Conservation (phyloP, 2,888 invertebrate genomes). For the Erebia epiphron region DNA sequence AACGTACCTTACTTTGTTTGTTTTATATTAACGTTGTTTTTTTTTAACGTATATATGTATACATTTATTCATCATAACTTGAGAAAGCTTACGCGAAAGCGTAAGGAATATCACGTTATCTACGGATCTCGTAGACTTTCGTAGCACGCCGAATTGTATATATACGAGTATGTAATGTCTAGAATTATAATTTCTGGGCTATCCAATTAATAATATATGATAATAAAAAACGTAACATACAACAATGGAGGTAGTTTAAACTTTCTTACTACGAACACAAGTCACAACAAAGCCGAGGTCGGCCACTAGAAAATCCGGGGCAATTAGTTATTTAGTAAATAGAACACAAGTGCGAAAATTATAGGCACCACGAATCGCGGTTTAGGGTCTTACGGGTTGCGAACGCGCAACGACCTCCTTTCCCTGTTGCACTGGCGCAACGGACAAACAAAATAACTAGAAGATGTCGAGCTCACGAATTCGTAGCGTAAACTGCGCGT, state of each 20-base stretch:
- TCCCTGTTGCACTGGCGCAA: constrained; percentile 80
- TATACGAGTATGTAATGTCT: neutral
- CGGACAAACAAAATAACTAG: constrained; percentile 78
- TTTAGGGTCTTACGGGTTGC: constrained; percentile 56
- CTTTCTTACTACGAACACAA: constrained; percentile 7
- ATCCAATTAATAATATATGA: neutral
- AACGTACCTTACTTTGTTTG: constrained; percentile 3
- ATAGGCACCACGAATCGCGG: constrained; percentile 60
- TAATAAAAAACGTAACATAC: neutral
- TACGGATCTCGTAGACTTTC: constrained; percentile 55
- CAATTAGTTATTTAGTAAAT: constrained; percentile 47
- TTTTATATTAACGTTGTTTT: neutral
- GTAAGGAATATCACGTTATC: constrained; percentile 29
- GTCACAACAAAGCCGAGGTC: constrained; percentile 19
- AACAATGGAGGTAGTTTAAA: constrained; percentile 23
- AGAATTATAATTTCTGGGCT: neutral
- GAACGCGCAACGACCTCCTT: constrained; percentile 78
- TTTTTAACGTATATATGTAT: neutral
- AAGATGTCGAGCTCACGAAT: constrained; percentile 73
- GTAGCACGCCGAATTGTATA: constrained; percentile 45
- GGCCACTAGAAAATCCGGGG: constrained; percentile 16
- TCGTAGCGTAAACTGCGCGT: constrained; percentile 73
- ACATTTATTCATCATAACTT: neutral
- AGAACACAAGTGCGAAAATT: constrained; percentile 64
- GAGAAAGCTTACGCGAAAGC: constrained; percentile 1